Conservation (phyloP, 2,797 vertebrate species). For the Harpagifer antarcticus region DNA sequence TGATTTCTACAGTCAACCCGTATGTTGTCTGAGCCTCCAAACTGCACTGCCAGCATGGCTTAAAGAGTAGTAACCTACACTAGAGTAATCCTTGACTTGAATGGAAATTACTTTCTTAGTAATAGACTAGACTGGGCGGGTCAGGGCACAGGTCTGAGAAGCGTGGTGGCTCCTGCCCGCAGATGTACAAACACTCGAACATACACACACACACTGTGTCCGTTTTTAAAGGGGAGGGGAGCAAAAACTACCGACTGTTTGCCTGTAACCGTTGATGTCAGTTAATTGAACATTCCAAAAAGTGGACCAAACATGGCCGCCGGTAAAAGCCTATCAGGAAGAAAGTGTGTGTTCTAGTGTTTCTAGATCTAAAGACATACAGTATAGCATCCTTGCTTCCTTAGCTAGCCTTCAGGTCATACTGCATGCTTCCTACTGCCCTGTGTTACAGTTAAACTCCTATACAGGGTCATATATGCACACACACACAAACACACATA, state of each 20-base stretch:
- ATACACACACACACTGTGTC: conserved; percentile 62
- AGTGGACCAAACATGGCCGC: conserved; percentile 68
- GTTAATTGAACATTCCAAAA: conserved; percentile 82
- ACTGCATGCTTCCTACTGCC: conserved; percentile 85
- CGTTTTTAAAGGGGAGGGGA: conserved; percentile 32
- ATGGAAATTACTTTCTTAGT: conserved; percentile 62
- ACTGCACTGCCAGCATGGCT: conserved; percentile 78
- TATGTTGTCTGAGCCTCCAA: conserved; percentile 73
- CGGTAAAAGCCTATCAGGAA: conserved; percentile 69
- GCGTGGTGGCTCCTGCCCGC: conserved; percentile 44
- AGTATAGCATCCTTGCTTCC: conserved; percentile 76
- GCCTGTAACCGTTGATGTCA: conserved; percentile 76
- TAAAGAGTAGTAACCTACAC: conserved; percentile 67
- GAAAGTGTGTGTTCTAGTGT: conserved; percentile 77
- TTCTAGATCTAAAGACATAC: conserved; percentile 65
- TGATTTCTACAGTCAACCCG: conserved; percentile 66
- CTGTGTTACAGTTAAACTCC: conserved; percentile 77
- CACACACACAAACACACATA: conserved; percentile 52
- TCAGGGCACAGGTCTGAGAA: conserved; percentile 44
- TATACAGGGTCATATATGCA: conserved; percentile 81
- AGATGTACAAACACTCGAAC: conserved; percentile 73
- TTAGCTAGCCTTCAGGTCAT: conserved; percentile 84
- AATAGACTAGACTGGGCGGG: conserved; percentile 56
- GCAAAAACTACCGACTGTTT: conserved; percentile 66
- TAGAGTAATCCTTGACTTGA: conserved; percentile 70